Evolutionary conservation across 2,888 invertebrate species (phyloP).

Genomic region (Eurois occulta): DNA sequence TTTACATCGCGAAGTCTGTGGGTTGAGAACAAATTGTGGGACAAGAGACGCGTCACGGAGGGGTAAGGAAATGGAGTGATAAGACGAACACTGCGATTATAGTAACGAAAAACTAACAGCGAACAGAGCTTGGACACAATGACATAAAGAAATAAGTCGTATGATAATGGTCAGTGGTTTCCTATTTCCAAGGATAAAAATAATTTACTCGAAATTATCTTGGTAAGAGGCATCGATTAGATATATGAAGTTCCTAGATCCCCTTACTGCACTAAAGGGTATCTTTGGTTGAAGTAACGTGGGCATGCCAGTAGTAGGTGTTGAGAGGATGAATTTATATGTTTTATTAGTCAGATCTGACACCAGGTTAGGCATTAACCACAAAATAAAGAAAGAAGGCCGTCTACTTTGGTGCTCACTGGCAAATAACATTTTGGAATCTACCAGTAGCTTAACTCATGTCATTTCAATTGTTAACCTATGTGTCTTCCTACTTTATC

Average conservation of each 20-base stretch:
- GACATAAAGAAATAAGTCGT: background rate
- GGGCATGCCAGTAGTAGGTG: background rate
- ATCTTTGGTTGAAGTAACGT: background rate
- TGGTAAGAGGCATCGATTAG: background rate
- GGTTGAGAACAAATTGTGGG: constrained; percentile 63
- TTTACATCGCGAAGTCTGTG: constrained; percentile 63
- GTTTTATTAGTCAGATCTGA: background rate
- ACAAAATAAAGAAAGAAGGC: no score
- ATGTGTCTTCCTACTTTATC: background rate
- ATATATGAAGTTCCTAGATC: background rate
- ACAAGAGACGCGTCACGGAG: constrained; percentile 38
- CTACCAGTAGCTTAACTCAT: background rate
- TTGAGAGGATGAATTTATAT: background rate
- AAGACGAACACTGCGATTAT: background rate
- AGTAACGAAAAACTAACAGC: background rate
- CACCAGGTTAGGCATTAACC: no score
- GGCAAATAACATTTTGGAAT: background rate
- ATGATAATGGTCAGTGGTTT: background rate
- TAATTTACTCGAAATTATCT: background rate
- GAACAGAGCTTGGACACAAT: background rate
- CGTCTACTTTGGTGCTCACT: background rate
- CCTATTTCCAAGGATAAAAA: background rate
- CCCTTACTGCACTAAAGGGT: background rate
- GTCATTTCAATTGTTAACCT: background rate
- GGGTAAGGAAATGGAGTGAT: constrained; percentile 13